Evolutionary conservation across 2,888 invertebrate genomes (phyloP).

Genomic region (Sturmia bella): DNA sequence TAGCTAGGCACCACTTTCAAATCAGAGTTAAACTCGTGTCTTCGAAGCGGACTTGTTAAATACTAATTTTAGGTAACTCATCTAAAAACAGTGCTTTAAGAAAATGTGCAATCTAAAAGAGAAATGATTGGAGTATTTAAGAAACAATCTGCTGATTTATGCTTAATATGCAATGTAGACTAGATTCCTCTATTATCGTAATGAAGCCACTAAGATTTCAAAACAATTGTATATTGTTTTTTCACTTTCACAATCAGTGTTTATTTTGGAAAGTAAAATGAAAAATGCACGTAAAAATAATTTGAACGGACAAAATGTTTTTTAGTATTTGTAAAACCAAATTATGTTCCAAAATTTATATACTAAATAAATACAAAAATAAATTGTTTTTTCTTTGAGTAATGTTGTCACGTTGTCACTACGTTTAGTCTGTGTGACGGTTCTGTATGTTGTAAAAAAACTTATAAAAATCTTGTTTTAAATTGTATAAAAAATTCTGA

Average conservation of each 20-base stretch:
- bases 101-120: conserved; percentile 30
- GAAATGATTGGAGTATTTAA: background rate
- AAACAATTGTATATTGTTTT: background rate
- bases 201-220: background rate
- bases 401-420: too few species aligned
- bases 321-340: background rate
- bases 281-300: background rate
- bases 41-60: background rate
- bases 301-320: background rate
- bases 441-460: background rate
- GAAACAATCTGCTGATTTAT: background rate
- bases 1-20: background rate
- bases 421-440: background rate
- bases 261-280: conserved; percentile 9
- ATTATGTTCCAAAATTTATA: background rate
- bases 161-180: background rate
- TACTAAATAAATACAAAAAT: background rate
- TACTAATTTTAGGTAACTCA: conserved; percentile 2
- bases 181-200: conserved; percentile 2
- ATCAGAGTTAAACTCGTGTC: background rate
- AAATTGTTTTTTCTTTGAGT: background rate
- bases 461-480: background rate
- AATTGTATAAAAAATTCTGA: conserved; percentile 9
- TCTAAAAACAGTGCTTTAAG: conserved; percentile 33
- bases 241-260: background rate